Conservation (phyloP, 2,113 vertebrate genomes). For the Cichladusa arquata region DNA sequence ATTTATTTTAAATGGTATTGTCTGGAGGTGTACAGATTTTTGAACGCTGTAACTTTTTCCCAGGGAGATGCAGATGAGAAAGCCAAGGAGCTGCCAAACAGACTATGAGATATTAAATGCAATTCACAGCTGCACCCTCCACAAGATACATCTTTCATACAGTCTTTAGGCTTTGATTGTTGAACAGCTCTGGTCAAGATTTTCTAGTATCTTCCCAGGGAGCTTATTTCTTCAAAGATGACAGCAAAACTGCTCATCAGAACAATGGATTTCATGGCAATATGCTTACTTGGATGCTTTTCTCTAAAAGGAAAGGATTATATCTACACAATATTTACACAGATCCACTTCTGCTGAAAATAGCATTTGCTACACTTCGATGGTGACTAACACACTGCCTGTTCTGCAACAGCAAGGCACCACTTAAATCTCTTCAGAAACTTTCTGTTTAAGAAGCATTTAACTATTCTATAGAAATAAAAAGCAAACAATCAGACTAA, state of each 20-base stretch:
- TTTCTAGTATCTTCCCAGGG: background rate
- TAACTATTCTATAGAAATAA: background rate
- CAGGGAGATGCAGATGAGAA: background rate
- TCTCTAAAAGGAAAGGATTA: background rate
- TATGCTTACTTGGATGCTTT: background rate
- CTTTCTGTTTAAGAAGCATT: background rate
- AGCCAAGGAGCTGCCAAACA: slow-evolving; percentile 7
- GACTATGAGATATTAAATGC: background rate
- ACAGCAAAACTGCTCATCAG: background rate
- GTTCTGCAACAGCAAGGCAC: background rate
- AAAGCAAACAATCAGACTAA: background rate
- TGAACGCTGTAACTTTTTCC: background rate
- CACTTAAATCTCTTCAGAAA: background rate
- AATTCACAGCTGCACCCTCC: background rate
- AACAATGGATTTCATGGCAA: background rate
- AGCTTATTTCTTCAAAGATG: slow-evolving; percentile 4
- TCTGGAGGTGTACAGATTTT: background rate
- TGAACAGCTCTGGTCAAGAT: background rate
- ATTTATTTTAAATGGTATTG: background rate
- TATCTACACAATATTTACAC: background rate
- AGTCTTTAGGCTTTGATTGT: background rate
- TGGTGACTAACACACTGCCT: background rate
- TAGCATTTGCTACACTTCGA: background rate
- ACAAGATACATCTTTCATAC: background rate
- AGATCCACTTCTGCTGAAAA: background rate